Conservation (phyloP, 2,113 vertebrate genomes). For the Thymallus thymallus region DNA sequence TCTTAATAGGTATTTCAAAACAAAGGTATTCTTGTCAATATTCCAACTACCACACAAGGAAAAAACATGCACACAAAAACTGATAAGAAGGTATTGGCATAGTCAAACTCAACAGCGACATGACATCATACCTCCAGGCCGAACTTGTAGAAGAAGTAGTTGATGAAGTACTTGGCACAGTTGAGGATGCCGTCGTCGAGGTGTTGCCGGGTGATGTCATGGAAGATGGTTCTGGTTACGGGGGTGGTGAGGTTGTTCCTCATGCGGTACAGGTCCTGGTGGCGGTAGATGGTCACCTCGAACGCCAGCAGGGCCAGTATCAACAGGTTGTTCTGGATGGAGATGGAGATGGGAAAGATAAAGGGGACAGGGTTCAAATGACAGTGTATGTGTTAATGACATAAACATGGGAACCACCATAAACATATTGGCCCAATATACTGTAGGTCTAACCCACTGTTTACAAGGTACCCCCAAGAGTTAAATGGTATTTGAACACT, state of each 20-base stretch:
- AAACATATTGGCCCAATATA: conserved; percentile 66
- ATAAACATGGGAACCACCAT: conserved; percentile 85
- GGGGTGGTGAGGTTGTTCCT: conserved; percentile 81
- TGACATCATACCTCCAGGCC: conserved; percentile 84
- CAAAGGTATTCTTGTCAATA: too few relatives aligned
- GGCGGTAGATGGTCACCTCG: conserved; percentile 91
- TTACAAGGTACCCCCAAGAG: too few relatives aligned
- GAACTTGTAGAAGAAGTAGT: conserved; percentile 98
- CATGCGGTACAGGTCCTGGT: conserved; percentile 88
- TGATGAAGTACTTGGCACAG: conserved; percentile 91
- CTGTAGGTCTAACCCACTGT: too few relatives aligned
- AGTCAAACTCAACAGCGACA: too few relatives aligned
- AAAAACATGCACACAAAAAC: too few relatives aligned
- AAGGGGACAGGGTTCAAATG: not conserved
- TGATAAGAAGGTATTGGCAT: too few relatives aligned
- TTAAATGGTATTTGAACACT: too few relatives aligned
- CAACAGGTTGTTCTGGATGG: conserved; percentile 85
- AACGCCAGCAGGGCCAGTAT: conserved; percentile 92
- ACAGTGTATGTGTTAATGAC: too few relatives aligned
- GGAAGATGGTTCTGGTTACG: conserved; percentile 87
- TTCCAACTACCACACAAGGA: too few relatives aligned
- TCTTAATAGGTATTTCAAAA: too few relatives aligned
- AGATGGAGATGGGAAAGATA: not conserved
- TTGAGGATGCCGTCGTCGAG: conserved; percentile 84
- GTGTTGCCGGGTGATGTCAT: conserved; percentile 87